phyloP scores from a whole-genome alignment of 2,797 vertebrate species.

The Cyclura pinguis region DNA sequence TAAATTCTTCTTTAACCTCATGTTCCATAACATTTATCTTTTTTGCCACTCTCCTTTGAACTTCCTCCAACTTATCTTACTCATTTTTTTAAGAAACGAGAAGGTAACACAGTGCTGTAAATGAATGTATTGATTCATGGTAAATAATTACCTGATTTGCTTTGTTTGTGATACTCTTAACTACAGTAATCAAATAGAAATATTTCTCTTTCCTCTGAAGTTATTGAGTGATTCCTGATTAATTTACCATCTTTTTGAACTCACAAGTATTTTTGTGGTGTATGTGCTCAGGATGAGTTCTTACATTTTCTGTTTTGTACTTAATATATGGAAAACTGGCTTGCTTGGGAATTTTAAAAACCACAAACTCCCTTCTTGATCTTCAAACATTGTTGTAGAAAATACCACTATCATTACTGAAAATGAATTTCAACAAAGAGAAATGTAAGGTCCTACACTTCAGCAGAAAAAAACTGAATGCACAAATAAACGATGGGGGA shows the following conservation, averaged over 20 bases:
- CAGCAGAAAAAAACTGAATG: too few relatives aligned
- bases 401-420: too few relatives aligned
- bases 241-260: constrained; percentile 16
- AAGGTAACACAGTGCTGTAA: constrained; percentile 47
- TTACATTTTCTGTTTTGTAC: constrained; percentile 43
- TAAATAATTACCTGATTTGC: constrained; percentile 49
- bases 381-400: neutral
- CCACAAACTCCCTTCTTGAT: neutral
- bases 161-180: constrained; percentile 39
- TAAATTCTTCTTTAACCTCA: constrained; percentile 51
- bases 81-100: constrained; percentile 47
- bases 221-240: constrained; percentile 42
- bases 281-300: constrained; percentile 17
- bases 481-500: too few relatives aligned
- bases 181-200: constrained; percentile 46
- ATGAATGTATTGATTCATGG: constrained; percentile 47
- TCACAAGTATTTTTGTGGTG: constrained; percentile 20
- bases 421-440: too few relatives aligned
- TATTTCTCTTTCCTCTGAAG: constrained; percentile 53
- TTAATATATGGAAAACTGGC: constrained; percentile 34
- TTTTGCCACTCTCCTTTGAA: constrained; percentile 58
- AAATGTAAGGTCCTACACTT: too few relatives aligned
- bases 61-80: constrained; percentile 50
- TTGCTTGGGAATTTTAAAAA: neutral
- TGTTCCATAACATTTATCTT: constrained; percentile 58